Base-by-base conservation (phyloP, 2,113 vertebrate species). In the Protobothrops mucrosquamatus region DNA sequence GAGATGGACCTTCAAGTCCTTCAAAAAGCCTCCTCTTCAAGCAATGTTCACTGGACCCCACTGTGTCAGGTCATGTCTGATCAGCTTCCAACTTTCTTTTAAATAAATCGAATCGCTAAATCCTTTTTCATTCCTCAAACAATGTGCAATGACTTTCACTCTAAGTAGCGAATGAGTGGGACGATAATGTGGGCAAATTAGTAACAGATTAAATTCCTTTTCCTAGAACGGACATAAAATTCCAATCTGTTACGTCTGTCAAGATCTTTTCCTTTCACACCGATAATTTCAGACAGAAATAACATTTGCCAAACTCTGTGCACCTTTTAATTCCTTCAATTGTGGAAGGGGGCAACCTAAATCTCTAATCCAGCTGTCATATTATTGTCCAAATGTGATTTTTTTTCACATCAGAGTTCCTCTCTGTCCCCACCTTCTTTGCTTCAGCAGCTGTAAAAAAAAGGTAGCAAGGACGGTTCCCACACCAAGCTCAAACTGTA, bases 401-500 rank as follows among this genome's bases (percentile, higher is more conserved):
- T 0, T 52, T 2, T 0, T 34, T n/a, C 85, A 14, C 2, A 26
- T n/a, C 26, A 43, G 64, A 59, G 43, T 29, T 23, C 54, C 43
- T 39, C 6, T 11, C 89, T 94, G 91, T 43, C 39, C 4, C 24
- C 87, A 8, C 26, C 34, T 39, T 22, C 85, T 74, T 54, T 11
- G 4, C 87, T 88, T n/a, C 34, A 26, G 15, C 46, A 7, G 61
- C 92, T 89, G 88, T 29, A 39, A 23, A 3, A 3, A 3, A 22
- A 57, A 24, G 23, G 56, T n/a, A 48, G 88, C 81, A 26, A 64
- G 88, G 24, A 29, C 5, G 2, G 22, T 94, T 94, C 93, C 91
- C 96, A 95, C 0, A 0, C 57, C 59, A 56, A 74, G 64, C 61
- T 61, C 26, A 56, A 57, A 52, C 90, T 92, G n/a, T 54, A 88